Percentiles rank a stretch among this genome's conserved stretches.
Evolutionary conservation across 1,140 invertebrate species (phyloP).

Genomic region (Odontomachus brunneus): DNA sequence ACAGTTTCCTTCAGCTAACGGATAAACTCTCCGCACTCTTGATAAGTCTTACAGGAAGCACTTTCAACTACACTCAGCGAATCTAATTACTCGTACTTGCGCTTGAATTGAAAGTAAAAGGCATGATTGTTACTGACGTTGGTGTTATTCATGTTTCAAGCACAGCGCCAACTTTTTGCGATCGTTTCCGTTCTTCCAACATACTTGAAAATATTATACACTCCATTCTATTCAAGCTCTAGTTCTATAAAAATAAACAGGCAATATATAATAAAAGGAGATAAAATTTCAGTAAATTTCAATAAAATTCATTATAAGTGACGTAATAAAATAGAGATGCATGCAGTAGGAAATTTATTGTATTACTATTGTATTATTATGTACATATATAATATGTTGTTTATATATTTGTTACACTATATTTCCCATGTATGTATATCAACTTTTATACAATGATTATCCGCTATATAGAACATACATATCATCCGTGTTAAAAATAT

Average conservation of each 20-base stretch:
- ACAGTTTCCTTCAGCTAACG: conserved; percentile 23
- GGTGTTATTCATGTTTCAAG: neutral
- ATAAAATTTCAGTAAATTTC: too few relatives aligned
- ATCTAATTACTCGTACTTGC: neutral
- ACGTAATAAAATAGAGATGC: neutral
- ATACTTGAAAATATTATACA: neutral
- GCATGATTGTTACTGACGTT: neutral
- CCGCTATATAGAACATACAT: too few relatives aligned
- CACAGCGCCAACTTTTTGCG: neutral
- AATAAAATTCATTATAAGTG: too few relatives aligned
- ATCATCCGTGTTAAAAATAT: too few relatives aligned
- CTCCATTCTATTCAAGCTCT: neutral
- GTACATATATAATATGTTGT: neutral
- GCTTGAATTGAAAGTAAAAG: too few relatives aligned
- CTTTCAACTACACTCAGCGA: neutral
- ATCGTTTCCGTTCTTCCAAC: neutral
- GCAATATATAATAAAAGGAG: neutral
- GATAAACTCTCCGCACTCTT: neutral
- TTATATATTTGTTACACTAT: too few relatives aligned
- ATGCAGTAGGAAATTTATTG: conserved; percentile 5
- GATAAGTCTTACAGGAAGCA: conserved; percentile 23
- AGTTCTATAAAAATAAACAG: neutral
- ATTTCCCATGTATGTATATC: too few relatives aligned
- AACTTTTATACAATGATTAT: too few relatives aligned
- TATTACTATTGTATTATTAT: neutral